phyloP scores from a whole-genome alignment of 2,113 vertebrate genomes.

The Ptilorrhoa leucosticta region DNA sequence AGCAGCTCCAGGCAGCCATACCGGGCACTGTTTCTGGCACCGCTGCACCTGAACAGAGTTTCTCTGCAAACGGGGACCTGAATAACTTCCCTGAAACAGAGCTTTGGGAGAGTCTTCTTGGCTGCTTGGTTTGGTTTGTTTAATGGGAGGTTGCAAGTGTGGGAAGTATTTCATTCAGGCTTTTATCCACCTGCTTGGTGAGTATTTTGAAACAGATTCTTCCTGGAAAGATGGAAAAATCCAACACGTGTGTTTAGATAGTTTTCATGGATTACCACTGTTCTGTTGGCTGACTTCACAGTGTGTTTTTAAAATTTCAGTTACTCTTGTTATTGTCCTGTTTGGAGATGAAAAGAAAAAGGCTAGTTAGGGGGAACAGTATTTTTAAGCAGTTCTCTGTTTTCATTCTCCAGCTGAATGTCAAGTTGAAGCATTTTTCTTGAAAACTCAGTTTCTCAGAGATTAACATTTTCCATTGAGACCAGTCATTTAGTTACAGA shows the following conservation, averaged over 20 bases:
- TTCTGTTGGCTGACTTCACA: neutral
- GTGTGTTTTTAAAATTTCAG: neutral
- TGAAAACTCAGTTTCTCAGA: neutral
- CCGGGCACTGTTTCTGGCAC: neutral
- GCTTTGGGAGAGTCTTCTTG: neutral
- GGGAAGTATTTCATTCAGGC: neutral
- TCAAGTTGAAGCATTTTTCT: neutral
- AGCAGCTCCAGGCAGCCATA: neutral
- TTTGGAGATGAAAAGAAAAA: neutral
- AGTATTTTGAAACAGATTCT: neutral
- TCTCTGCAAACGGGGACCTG: neutral
- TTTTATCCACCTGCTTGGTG: neutral
- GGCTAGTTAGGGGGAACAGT: neutral
- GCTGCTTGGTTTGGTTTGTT: neutral
- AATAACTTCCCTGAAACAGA: neutral
- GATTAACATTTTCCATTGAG: neutral
- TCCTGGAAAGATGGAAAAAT: neutral
- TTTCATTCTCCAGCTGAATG: neutral
- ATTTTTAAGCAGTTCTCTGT: neutral
- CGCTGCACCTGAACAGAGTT: neutral
- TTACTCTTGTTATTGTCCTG: neutral
- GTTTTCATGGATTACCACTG: neutral
- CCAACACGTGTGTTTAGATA: neutral
- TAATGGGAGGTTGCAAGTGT: neutral
- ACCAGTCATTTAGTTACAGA: neutral